These are phyloP conservation scores for Microchrysa polita DNA, from an alignment of 2,888 invertebrate genomes.

Conservation along the genomic window DNA sequence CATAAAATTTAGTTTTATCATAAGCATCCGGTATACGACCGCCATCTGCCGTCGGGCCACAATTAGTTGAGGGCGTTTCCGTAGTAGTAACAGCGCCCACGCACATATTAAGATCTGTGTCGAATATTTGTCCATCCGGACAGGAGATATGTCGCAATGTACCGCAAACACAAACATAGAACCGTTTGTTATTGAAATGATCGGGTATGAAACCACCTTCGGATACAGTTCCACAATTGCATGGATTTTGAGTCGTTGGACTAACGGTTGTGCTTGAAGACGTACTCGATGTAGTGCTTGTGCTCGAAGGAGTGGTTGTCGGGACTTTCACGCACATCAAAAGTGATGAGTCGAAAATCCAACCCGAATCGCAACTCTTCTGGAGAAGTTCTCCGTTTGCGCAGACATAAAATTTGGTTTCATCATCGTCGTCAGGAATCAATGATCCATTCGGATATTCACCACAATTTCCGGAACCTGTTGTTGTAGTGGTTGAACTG, in stretches of 20 bases:
- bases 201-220: conserved; percentile 29
- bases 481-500: neutral
- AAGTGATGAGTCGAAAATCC: neutral
- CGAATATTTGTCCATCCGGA: conserved; percentile 2
- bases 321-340: neutral
- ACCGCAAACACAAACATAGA: conserved; percentile 20
- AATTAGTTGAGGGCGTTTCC: neutral
- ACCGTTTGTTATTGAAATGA: neutral
- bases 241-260: neutral
- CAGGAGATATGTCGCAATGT: neutral
- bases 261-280: neutral
- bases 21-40: conserved; percentile 10
- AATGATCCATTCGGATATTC: neutral
- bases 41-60: conserved; percentile 25
- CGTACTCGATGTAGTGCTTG: neutral
- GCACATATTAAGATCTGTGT: conserved; percentile 2
- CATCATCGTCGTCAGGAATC: conserved; percentile 6
- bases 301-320: neutral
- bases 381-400: conserved; percentile 6
- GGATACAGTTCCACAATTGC: neutral
- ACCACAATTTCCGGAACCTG: neutral
- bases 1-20: conserved; percentile 19
- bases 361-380: neutral
- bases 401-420: conserved; percentile 21
- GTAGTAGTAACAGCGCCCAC: neutral